A percentile compares a stretch with the other conserved stretches of the same genome.
Conservation (phyloP, 2,888 invertebrate genomes). For the Calameuta idolon region DNA sequence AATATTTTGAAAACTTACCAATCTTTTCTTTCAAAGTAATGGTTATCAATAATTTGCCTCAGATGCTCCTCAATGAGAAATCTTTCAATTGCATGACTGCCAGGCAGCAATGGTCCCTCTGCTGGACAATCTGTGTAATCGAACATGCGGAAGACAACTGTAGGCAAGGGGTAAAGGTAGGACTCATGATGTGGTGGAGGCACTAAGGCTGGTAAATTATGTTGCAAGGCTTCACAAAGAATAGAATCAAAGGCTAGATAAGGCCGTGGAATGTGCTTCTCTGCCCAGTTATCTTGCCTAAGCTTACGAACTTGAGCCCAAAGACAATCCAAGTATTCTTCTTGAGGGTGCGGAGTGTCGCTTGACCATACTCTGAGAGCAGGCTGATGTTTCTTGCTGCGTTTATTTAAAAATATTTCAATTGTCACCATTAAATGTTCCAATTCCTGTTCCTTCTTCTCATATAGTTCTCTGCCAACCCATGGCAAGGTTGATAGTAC, state of each 20-base stretch:
- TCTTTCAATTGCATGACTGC: constrained; percentile 96
- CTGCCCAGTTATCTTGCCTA: constrained; percentile 95
- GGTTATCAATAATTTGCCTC: constrained; percentile 90
- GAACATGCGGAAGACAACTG: constrained; percentile 96
- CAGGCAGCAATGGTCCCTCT: constrained; percentile 91
- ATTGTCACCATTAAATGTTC: constrained; percentile 91
- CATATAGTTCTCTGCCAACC: constrained; percentile 96
- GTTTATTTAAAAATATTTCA: constrained; percentile 91
- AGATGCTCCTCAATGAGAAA: constrained; percentile 98
- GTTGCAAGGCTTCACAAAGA: constrained; percentile 95
- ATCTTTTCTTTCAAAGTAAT: constrained; percentile 91
- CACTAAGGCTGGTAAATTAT: constrained; percentile 90
- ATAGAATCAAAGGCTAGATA: constrained; percentile 96
- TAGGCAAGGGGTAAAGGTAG: constrained; percentile 93
- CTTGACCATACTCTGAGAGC: constrained; percentile 94
- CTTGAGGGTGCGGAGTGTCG: constrained; percentile 96
- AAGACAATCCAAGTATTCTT: constrained; percentile 95
- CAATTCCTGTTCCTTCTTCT: constrained; percentile 94
- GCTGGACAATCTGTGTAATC: constrained; percentile 97
- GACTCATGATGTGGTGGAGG: constrained; percentile 94
- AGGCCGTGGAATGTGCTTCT: constrained; percentile 94
- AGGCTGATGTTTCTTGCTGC: constrained; percentile 93
- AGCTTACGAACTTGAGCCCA: constrained; percentile 96
- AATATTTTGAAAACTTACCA: constrained; percentile 71
- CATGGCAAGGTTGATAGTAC: constrained; percentile 94